Percentiles rank a stretch among this genome's conserved stretches.
These are phyloP conservation scores for Glandiceps talaboti DNA, from an alignment of 53 echinoderm and acorn worm species.

Conservation along the genomic window DNA sequence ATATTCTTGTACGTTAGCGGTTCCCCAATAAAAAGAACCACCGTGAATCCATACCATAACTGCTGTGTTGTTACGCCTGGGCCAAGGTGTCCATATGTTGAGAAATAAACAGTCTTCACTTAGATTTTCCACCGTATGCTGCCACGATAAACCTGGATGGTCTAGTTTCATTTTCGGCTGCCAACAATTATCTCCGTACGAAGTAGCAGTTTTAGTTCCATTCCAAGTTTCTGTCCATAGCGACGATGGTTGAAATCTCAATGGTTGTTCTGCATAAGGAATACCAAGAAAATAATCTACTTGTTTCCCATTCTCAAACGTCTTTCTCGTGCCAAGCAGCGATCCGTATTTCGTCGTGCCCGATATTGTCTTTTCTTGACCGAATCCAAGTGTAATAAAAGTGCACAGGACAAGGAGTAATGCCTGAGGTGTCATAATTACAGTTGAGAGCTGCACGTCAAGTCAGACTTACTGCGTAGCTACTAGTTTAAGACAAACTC, in stretches of 20 bases:
- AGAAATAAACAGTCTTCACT: background rate
- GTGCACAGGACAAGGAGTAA: background rate
- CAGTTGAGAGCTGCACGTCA: no score
- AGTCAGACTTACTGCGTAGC: no score
- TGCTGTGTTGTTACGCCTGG: background rate
- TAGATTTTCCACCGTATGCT: background rate
- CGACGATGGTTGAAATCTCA: constrained; percentile 57
- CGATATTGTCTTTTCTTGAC: background rate
- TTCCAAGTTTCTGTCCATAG: constrained; percentile 29
- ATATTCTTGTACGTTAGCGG: constrained; percentile 62
- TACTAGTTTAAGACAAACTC: no score
- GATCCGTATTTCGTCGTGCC: background rate
- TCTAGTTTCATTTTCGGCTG: background rate
- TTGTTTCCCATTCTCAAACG: constrained; percentile 16
- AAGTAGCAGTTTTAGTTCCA: constrained; percentile 35
- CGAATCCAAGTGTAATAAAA: background rate
- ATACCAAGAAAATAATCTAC: constrained; percentile 63
- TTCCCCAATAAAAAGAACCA: constrained; percentile 66
- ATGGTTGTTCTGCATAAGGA: constrained; percentile 69
- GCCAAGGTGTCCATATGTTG: background rate
- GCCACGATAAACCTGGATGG: background rate
- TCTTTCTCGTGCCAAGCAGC: background rate
- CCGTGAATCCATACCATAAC: constrained; percentile 99
- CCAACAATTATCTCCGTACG: constrained; percentile 41
- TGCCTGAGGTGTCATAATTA: no score